phyloP scores from a whole-genome alignment of 2,113 vertebrate genomes.

The Mus spicilegus region DNA sequence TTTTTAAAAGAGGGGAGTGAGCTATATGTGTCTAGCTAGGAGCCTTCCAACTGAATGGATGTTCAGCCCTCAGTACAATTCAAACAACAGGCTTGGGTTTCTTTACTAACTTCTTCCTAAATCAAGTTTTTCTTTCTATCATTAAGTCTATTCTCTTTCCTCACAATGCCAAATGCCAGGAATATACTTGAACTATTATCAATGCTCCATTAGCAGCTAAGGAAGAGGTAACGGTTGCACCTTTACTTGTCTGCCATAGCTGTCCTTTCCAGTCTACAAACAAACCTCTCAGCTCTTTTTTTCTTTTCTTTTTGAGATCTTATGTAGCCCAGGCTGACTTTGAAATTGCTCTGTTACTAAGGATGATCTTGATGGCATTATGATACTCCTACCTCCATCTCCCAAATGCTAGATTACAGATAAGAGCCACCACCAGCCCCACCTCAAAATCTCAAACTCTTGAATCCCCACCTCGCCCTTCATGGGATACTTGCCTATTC shows the following conservation, averaged over 20 bases:
- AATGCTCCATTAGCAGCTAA: background rate
- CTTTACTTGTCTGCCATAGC: background rate
- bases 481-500: background rate
- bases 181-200: background rate
- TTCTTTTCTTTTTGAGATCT: background rate
- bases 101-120: conserved; percentile 17
- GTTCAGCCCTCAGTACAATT: background rate
- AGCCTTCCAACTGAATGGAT: background rate
- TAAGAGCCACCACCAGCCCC: background rate
- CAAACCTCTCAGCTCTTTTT: background rate
- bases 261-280: background rate
- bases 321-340: background rate
- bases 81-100: background rate
- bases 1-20: background rate
- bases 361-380: background rate
- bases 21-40: background rate
- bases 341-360: background rate
- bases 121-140: background rate
- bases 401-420: background rate
- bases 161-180: background rate
- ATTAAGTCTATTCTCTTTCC: background rate
- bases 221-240: background rate
- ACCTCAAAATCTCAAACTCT: background rate
- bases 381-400: background rate
- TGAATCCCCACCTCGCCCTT: background rate